Evolutionary conservation across 2,797 vertebrate species (phyloP), one percentile per base, ranked within the genome.

Genomic region (Serranus cabrilla): DNA sequence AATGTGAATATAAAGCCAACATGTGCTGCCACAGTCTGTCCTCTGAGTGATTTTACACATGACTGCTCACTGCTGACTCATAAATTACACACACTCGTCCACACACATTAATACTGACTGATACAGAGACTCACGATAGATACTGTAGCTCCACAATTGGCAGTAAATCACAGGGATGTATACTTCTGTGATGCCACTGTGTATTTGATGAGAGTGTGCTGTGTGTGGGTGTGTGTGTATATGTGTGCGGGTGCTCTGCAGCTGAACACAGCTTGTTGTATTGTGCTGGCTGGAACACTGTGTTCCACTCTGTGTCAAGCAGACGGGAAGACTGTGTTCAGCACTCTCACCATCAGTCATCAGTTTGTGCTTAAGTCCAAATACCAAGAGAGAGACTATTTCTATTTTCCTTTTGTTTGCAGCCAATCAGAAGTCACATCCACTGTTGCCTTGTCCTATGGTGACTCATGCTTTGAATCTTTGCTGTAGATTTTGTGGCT

Each of bases 261-360:
- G 74, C 61, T 74, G 74, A 82, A 68, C 79, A n/a, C 80, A 82
- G 85, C 69, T 82, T 70, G 67, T 56, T 71, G 76, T 71, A 75
- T 78, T 82, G 71, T 82, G 72, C 72, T 84, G 83, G 61, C 81
- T 87, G 78, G 87, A 88, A 91, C 84, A 83, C 78, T 25, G 75
- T 84, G 81, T 85, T 85, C 88, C 68, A 21, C 78, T 82, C 65
- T 7, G 76, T 75, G 81, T 78, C 74, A 74, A 64, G 54, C 83
- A 82, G 77, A 82, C 27, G 62, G 71, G 76, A 51, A 80, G 71
- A 71, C 59, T 71, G n/a, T 82, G 80, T 52, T 73, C 67, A 58
- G 66, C 76, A 17, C 67, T 76, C 76, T 71, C 62, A 61, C 69
- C 55, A 45, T 74, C 71, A 71, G 60, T 77, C 73, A 80, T 71